Evolutionary conservation across 2,113 vertebrate species (phyloP).

Genomic region (Nipponia nippon): DNA sequence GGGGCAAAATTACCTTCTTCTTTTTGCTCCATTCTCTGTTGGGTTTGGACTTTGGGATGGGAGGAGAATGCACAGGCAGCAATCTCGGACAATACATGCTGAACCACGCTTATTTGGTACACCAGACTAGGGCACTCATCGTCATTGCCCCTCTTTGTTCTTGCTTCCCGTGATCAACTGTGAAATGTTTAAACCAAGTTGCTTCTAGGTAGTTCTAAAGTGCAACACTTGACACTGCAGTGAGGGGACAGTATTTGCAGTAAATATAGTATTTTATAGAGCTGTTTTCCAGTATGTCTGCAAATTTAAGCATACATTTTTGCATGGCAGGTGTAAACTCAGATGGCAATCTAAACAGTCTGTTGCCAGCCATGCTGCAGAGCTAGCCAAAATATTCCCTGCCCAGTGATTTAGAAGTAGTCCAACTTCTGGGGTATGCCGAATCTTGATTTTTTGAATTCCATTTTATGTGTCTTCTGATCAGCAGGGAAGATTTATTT

Average conservation of each 20-base stretch:
- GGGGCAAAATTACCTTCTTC: not conserved
- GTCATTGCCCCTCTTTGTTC: not conserved
- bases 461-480: not conserved
- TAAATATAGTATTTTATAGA: not conserved
- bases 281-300: not conserved
- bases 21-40: not conserved
- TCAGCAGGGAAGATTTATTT: not conserved
- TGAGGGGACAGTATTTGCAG: not conserved
- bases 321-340: not conserved
- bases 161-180: not conserved
- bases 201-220: not conserved
- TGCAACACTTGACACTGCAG: not conserved
- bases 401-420: not conserved
- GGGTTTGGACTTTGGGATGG: not conserved
- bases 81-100: not conserved
- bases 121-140: not conserved
- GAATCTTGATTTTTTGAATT: not conserved
- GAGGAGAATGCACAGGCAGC: not conserved
- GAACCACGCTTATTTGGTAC: not conserved
- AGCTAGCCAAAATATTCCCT: not conserved
- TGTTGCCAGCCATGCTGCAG: not conserved
- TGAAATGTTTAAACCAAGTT: not conserved
- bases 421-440: not conserved
- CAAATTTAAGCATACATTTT: not conserved
- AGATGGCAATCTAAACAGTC: not conserved